These are phyloP conservation scores for Threskiornis aethiopicus DNA, from an alignment of 2,797 vertebrate species.

Conservation along the genomic window DNA sequence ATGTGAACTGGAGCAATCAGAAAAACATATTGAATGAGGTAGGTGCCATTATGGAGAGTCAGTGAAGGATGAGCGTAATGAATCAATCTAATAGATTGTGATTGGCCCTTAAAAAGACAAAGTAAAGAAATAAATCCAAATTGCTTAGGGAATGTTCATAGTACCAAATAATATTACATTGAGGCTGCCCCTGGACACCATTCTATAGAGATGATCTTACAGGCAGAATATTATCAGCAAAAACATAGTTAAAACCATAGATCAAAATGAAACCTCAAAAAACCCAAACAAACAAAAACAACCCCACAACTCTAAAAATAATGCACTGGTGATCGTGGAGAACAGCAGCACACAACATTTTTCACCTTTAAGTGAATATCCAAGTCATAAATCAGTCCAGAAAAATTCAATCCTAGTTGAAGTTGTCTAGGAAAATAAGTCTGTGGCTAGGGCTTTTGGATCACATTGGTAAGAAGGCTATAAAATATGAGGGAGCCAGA, in stretches of 20 bases:
- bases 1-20: not conserved
- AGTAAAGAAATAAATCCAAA: not conserved
- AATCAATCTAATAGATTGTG: constrained; percentile 1
- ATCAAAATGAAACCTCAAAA: not conserved
- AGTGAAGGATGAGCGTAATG: not conserved
- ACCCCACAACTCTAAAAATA: not conserved
- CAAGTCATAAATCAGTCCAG: not conserved
- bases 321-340: fast-evolving
- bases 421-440: not conserved
- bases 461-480: not conserved
- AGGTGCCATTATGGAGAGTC: not conserved
- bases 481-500: not conserved
- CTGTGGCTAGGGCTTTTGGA: not conserved
- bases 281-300: fast-evolving
- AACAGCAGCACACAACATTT: not conserved
- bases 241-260: not conserved
- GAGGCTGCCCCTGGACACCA: not conserved
- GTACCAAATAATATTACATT: not conserved
- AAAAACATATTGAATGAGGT: not conserved
- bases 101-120: not conserved
- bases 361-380: not conserved
- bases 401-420: not conserved
- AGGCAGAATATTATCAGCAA: not conserved
- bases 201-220: not conserved
- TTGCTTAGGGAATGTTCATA: not conserved